Evolutionary conservation across 2,797 vertebrate genomes (phyloP), one percentile per base, ranked within the genome.

Genomic region (Galago senegalensis): DNA sequence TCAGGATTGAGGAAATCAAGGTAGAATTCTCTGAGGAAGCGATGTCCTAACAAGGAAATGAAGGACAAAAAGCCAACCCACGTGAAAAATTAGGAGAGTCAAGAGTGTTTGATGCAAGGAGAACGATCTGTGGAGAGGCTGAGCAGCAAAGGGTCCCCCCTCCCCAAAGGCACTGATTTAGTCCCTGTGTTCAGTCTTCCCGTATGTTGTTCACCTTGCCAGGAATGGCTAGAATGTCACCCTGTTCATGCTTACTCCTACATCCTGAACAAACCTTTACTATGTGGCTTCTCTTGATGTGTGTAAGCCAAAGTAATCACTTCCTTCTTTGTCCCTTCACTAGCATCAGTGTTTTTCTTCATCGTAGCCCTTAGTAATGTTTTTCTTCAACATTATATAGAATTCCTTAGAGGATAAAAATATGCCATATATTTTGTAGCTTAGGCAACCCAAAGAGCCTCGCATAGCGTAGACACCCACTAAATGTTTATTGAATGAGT

Each of bases 231-330:
- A 8, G 69, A 81, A 31, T 65, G 61, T 60, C 85, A 76, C 29
- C 11, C 21, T 69, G 31, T 49, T 63, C 53, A 58, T 70, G 37
- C n/a, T 46, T 85, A 82, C n/a, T 37, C 73, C 53, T 34, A 31
- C 20, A 43, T 34, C 27, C 77, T 63, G 34, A 91, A 86, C 94
- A 72, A 31, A 25, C 2, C 40, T 60, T 77, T 40, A 11, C 23
- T 77, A 1, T 25, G 43, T 92, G n/a, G 25, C 25, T 94, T 82
- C 27, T 83, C 20, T 23, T 18, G 31, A n/a, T n/a, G 31, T 67
- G 37, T 77, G 65, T 25, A 80, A 91, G 53, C 34, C 29, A 27
- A 88, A 89, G 53, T 10, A 83, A 86, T 89, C 85, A 83, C n/a
- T 82, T 63, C 31, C 72, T 76, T 76, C 43, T 82, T 69, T 61